phyloP scores from a whole-genome alignment of 2,888 invertebrate genomes.

The Synanthedon myopaeformis region DNA sequence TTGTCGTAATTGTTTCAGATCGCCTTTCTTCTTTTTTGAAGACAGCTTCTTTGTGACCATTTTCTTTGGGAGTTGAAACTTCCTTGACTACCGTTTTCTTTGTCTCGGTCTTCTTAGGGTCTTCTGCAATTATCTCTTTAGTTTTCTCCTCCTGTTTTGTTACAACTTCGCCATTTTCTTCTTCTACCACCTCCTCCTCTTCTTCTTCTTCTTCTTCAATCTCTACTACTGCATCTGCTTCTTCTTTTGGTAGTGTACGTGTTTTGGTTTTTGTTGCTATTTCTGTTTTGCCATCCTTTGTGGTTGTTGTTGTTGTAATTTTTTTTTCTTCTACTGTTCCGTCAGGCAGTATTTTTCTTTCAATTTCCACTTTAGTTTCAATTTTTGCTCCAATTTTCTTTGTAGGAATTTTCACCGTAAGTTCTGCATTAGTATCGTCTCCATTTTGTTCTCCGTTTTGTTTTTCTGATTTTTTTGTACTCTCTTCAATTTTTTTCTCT shows the following conservation, averaged over 20 bases:
- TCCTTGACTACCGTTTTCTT: slow-evolving; percentile 14
- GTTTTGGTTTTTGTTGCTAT: slow-evolving; percentile 55
- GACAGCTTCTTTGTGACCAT: slow-evolving; percentile 21
- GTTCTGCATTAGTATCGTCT: slow-evolving; percentile 38
- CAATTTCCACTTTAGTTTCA: slow-evolving; percentile 56
- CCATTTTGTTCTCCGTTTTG: slow-evolving; percentile 50
- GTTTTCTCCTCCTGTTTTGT: background rate
- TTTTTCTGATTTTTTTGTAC: slow-evolving; percentile 13
- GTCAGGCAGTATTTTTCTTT: slow-evolving; percentile 47
- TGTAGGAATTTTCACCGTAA: slow-evolving; percentile 46
- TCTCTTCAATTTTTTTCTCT: slow-evolving; percentile 33
- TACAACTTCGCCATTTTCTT: background rate
- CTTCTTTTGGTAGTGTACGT: slow-evolving; percentile 47
- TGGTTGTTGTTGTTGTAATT: slow-evolving; percentile 57
- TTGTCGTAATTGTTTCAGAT: slow-evolving; percentile 39
- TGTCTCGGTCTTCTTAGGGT: background rate
- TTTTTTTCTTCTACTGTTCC: slow-evolving; percentile 52
- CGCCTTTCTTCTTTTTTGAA: slow-evolving; percentile 39
- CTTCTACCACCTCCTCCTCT: slow-evolving; percentile 28
- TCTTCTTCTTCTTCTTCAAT: slow-evolving; percentile 25
- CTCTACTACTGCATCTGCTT: slow-evolving; percentile 17
- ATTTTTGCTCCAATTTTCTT: slow-evolving; percentile 54
- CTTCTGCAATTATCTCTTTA: background rate
- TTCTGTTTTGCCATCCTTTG: slow-evolving; percentile 54
- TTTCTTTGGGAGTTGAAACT: slow-evolving; percentile 15